phyloP scores from a whole-genome alignment of 23 tunicate species.

The Halocynthia roretzi region DNA sequence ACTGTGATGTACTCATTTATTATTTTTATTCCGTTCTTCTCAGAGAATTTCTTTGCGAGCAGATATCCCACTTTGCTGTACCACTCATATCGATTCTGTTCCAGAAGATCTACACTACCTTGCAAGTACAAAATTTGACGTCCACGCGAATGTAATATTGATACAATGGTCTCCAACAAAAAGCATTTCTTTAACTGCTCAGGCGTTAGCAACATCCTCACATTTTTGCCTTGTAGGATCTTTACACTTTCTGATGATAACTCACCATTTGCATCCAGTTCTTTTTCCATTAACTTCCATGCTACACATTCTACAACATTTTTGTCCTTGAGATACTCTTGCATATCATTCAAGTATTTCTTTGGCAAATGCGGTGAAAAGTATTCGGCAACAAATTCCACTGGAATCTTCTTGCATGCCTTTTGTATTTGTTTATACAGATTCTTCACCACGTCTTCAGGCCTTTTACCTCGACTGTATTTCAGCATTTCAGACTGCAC shows the following conservation, averaged over 20 bases:
- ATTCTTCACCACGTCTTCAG: constrained; percentile 15
- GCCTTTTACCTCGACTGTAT: constrained; percentile 8
- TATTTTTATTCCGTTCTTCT: constrained; percentile 27
- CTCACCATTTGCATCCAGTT: too few species aligned
- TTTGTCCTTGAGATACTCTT: too few species aligned
- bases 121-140: constrained; percentile 50
- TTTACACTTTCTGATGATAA: too few species aligned
- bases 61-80: constrained; percentile 34
- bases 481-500: constrained; percentile 1
- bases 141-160: constrained; percentile 62
- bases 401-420: constrained; percentile 21
- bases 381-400: constrained; percentile 13
- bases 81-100: constrained; percentile 27
- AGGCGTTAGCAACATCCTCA: constrained; percentile 2
- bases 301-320: too few species aligned
- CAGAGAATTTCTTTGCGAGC: constrained; percentile 19
- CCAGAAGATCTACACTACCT: not conserved
- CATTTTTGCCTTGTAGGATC: too few species aligned
- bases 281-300: too few species aligned
- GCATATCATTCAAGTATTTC: not conserved
- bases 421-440: constrained; percentile 9
- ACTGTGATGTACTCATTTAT: constrained; percentile 43
- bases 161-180: constrained; percentile 41
- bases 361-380: not conserved
- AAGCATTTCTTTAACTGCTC: constrained; percentile 8